Evolutionary conservation across 2,113 vertebrate species (phyloP), one percentile per base, ranked within the genome.

Genomic region (Cinclus mexicanus): DNA sequence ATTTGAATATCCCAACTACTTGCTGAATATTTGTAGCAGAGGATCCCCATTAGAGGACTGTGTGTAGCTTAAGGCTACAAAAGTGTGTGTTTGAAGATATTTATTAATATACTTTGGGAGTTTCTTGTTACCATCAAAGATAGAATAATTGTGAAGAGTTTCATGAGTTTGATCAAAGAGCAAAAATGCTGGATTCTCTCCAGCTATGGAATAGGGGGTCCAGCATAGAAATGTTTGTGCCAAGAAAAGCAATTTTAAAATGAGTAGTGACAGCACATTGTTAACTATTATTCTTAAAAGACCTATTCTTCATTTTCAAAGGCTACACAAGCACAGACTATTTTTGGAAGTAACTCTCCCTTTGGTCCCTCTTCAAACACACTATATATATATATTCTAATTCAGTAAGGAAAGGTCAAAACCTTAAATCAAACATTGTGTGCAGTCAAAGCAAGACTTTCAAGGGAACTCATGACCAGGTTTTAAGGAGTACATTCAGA

Each of bases 231-330:
- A 69, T 31, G 12, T 41, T 87, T 2, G 4, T 90, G 92, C 94
- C 94, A 95, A 97, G 68, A 93, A 96, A 96, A 96, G 75, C 92
- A 95, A 95, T 91, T 95, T 85, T 71, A 95, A 88, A 82, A 47
- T 93, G 87, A 97, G 26, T 86, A 94, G 96, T 83, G 92, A 94
- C 44, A 61, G 56, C 52, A 83, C 44, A 78, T 70, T 88, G 71
- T 93, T 90, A 95, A 92, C 50, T 47, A 90, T 74, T 85, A 92
- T 22, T 94, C 82, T 91, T 90, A 91, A 92, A 95, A 86, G 68
- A 83, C 60, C 17, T 86, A 86, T 92, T 93, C 94, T 94, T 95
- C 75, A 91, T 95, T 95, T 96, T 88, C 59, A 95, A 90, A 96
- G 42, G 50, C 82, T 90, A 63, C 52, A 95, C 24, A 91, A 91